Percentiles rank a stretch among this genome's conserved stretches.
These are phyloP conservation scores for Gymnocypris eckloni DNA, from an alignment of 2,797 vertebrate species.

Conservation along the genomic window DNA sequence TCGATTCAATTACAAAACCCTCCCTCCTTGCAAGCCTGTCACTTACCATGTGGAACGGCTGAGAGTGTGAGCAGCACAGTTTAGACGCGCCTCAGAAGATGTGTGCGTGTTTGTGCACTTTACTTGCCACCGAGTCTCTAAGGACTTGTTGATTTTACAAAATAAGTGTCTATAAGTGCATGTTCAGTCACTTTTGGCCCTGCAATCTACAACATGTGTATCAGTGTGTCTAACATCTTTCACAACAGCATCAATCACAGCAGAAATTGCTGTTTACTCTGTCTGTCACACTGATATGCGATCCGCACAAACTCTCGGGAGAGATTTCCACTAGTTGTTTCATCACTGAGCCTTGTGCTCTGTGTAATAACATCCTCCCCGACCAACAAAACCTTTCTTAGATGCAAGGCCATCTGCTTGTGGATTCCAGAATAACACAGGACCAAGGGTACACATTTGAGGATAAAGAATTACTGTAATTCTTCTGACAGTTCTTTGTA, in stretches of 20 bases:
- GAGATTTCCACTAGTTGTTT: background rate
- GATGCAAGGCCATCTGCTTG: conserved; percentile 49
- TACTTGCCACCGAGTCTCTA: conserved; percentile 22
- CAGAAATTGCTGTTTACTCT: conserved; percentile 4
- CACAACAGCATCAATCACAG: conserved; percentile 32
- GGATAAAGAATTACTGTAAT: conserved; percentile 46
- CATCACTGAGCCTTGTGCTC: background rate
- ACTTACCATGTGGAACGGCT: conserved; percentile 30
- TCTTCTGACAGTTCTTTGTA: conserved; percentile 48
- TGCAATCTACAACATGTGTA: conserved; percentile 20
- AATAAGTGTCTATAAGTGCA: conserved; percentile 4
- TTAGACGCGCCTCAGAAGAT: conserved; percentile 1
- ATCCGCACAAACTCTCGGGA: conserved; percentile 1
- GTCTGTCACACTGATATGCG: conserved; percentile 16
- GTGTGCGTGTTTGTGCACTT: conserved; percentile 2
- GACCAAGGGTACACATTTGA: conserved; percentile 22
- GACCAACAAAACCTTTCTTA: conserved; percentile 8
- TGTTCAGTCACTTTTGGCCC: conserved; percentile 23
- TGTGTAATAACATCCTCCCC: background rate
- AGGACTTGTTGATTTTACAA: conserved; percentile 23
- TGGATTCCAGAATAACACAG: conserved; percentile 24
- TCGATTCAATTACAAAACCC: conserved; percentile 41
- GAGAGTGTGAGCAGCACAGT: conserved; percentile 31
- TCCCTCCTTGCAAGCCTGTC: conserved; percentile 13
- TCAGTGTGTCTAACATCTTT: conserved; percentile 37